Base-by-base conservation (phyloP, 1,140 invertebrate species). In the Lordiphosa stackelbergi region DNA sequence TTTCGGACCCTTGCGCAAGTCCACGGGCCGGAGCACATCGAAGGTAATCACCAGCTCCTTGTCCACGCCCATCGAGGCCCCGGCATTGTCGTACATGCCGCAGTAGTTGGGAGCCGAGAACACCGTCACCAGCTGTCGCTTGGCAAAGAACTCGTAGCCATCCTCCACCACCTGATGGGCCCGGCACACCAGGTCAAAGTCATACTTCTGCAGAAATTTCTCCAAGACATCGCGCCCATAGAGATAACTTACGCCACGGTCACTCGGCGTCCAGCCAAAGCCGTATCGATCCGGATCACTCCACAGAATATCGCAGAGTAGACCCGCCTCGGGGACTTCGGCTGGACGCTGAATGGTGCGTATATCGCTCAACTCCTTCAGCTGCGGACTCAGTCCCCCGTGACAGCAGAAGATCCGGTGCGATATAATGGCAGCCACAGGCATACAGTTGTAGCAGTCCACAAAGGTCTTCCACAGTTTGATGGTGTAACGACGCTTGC, bases 391-490 rank as follows among this genome's bases (percentile, higher is more conserved):
- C n/a, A 96, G 87, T 47, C 95, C 96, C 64, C 97, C 97, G 86
- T 98, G 97, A 89, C 96, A 98, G 87, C 97, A 98, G 89, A 98
- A 98, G 58, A 98, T 98, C 87, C 98, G 97, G 86, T 98, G 96
- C 86, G 98, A 96, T 56, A 98, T 95, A 65, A 97, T 94, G 16
- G 95, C 96, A 47, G 95, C 97, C 40, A 99, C 95, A 0, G 97
- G 97, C 85, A 99, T 55, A 11, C 70, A 73, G 11, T 66, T 60
- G 24, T 73, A 73, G 35, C 70, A 73, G 8, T 72, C 69, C 90
- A 90, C 97, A 98, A 89, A 99, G 97, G 88, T 98, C 89, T 98
- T 98, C 97, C 97, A 99, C 74, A 98, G 88, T 89, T 98, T 98
- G 55, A 98, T 96, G 88, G 97, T 98, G 88, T 96, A 98, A 83